These are phyloP conservation scores for Lepilemur ruficaudatus DNA, from an alignment of 2,797 vertebrate genomes.

Conservation along the genomic window DNA sequence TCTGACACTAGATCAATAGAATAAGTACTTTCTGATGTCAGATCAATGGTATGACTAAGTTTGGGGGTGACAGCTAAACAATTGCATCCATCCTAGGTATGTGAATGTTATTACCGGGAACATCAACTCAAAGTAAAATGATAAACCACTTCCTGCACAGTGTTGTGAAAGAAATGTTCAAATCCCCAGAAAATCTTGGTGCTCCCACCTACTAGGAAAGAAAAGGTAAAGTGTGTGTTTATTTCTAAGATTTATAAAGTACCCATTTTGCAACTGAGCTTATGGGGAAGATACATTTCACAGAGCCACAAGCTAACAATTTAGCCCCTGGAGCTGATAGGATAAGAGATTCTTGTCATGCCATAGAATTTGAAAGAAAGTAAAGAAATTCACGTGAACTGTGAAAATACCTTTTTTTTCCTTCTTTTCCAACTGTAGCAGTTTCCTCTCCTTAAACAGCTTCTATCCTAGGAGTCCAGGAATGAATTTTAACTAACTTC, in stretches of 20 bases:
- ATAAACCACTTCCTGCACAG: constrained; percentile 60
- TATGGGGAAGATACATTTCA: constrained; percentile 29
- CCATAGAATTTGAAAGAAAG: constrained; percentile 25
- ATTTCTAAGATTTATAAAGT: constrained; percentile 62
- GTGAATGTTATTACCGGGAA: constrained; percentile 70
- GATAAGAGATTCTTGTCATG: constrained; percentile 53
- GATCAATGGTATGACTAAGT: constrained; percentile 77
- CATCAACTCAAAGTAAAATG: constrained; percentile 74
- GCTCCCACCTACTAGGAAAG: constrained; percentile 55
- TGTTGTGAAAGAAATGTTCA: constrained; percentile 67
- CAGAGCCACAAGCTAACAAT: constrained; percentile 50
- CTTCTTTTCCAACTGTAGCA: background rate
- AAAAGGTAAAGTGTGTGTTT: constrained; percentile 55
- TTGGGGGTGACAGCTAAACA: constrained; percentile 75
- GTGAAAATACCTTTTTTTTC: background rate
- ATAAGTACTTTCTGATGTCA: constrained; percentile 76
- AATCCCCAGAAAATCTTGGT: constrained; percentile 53
- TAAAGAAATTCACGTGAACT: constrained; percentile 35
- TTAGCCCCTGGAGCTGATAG: background rate
- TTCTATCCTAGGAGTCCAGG: background rate
- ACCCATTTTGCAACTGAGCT: constrained; percentile 49
- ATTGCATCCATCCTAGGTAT: constrained; percentile 57
- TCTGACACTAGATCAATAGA: constrained; percentile 75
- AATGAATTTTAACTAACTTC: constrained; percentile 45
- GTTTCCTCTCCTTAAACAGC: constrained; percentile 15